Evolutionary conservation across 2,888 invertebrate genomes (phyloP).

Genomic region (Dasypolia templi): DNA sequence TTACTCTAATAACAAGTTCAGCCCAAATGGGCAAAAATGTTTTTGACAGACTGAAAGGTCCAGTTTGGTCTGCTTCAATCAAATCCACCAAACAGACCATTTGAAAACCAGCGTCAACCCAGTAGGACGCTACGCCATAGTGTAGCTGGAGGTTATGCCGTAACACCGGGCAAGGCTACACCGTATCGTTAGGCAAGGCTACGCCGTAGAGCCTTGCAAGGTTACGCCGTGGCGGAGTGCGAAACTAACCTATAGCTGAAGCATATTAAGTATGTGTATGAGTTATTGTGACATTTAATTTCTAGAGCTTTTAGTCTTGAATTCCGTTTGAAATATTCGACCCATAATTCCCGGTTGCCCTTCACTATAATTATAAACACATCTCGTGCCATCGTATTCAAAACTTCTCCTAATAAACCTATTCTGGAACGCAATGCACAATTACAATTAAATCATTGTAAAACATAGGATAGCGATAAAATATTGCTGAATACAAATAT

Average conservation of each 20-base stretch:
- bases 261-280: no score
- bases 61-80: no score
- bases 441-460: background rate
- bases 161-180: background rate
- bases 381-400: background rate
- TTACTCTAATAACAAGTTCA: background rate
- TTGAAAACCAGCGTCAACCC: background rate
- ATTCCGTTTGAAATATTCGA: slow-evolving; percentile 1
- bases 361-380: background rate
- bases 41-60: background rate
- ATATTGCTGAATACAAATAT: background rate
- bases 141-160: background rate
- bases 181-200: background rate
- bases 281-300: background rate
- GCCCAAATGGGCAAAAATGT: background rate
- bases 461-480: background rate
- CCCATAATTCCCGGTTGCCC: slow-evolving; percentile 5
- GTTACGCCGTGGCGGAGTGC: background rate
- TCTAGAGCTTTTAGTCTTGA: background rate
- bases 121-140: background rate
- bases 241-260: no score
- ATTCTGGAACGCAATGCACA: background rate
- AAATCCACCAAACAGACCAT: no score
- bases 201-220: background rate
- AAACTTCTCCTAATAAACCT: background rate